Evolutionary conservation across 2,888 invertebrate genomes (phyloP).

Genomic region (Apotomis capreana): DNA sequence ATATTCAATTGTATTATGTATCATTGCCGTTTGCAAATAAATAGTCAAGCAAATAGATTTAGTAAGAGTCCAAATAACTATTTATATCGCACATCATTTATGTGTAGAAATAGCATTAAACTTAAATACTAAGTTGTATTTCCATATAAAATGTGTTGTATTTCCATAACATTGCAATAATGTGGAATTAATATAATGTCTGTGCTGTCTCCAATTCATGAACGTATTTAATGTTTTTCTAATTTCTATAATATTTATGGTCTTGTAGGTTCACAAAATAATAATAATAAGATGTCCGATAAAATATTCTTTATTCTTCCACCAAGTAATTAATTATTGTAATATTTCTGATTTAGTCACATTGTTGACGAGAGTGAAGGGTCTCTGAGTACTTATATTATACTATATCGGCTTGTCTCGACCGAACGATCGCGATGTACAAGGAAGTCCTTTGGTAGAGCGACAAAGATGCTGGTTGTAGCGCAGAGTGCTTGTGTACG

Average conservation of each 20-base stretch:
- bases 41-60: conserved; percentile 26
- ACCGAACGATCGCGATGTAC: conserved; percentile 1
- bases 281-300: conserved; percentile 28
- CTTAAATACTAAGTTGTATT: conserved; percentile 32
- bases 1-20: conserved; percentile 27
- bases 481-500: not conserved
- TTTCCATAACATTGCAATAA: conserved; percentile 25
- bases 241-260: conserved; percentile 10
- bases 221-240: conserved; percentile 28
- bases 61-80: conserved; percentile 31
- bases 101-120: conserved; percentile 29
- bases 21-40: conserved; percentile 32
- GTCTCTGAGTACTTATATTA: conserved; percentile 16
- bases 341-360: conserved; percentile 17
- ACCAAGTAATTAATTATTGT: conserved; percentile 9
- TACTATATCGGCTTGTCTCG: conserved; percentile 18
- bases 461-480: conserved; percentile 3
- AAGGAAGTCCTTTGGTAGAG: conserved; percentile 7
- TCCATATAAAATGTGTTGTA: conserved; percentile 14
- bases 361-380: conserved; percentile 17
- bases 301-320: conserved; percentile 25
- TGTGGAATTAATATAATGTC: conserved; percentile 17
- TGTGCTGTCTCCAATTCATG: conserved; percentile 24
- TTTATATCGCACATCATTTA: conserved; percentile 30
- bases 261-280: conserved; percentile 16